Conservation (phyloP, 2,113 vertebrate genomes). For the Mustela nigripes region DNA sequence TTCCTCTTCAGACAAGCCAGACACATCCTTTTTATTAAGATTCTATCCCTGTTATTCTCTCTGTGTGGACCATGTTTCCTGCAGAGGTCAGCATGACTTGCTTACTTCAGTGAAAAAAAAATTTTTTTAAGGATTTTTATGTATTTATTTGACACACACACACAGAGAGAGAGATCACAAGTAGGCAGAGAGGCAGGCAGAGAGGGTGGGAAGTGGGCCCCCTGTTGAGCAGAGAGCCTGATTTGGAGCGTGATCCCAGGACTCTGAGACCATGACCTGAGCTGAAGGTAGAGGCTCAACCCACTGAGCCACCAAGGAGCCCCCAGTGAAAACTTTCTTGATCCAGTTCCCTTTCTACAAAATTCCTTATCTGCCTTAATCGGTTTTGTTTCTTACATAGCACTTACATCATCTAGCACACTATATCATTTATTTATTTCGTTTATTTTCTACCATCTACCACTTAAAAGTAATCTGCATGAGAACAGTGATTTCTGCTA, state of each 20-base stretch:
- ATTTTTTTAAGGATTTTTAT: too few species aligned
- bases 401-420: background rate
- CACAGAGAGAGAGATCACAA: too few species aligned
- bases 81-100: background rate
- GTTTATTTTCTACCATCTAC: background rate
- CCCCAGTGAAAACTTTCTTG: background rate
- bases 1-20: background rate
- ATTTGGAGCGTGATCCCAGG: too few species aligned
- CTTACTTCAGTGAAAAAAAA: background rate
- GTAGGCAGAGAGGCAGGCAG: too few species aligned
- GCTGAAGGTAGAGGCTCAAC: too few species aligned
- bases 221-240: too few species aligned
- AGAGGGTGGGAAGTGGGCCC: too few species aligned
- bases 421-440: background rate
- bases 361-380: background rate
- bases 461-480: background rate
- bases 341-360: background rate
- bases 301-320: too few species aligned
- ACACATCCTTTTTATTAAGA: background rate
- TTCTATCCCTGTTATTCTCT: background rate
- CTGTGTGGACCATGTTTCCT: background rate
- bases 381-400: background rate
- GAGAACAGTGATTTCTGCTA: background rate
- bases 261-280: too few species aligned
- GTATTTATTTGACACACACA: too few species aligned